Evolutionary conservation across 2,797 vertebrate genomes (phyloP).

Genomic region (Lepus townsendii): DNA sequence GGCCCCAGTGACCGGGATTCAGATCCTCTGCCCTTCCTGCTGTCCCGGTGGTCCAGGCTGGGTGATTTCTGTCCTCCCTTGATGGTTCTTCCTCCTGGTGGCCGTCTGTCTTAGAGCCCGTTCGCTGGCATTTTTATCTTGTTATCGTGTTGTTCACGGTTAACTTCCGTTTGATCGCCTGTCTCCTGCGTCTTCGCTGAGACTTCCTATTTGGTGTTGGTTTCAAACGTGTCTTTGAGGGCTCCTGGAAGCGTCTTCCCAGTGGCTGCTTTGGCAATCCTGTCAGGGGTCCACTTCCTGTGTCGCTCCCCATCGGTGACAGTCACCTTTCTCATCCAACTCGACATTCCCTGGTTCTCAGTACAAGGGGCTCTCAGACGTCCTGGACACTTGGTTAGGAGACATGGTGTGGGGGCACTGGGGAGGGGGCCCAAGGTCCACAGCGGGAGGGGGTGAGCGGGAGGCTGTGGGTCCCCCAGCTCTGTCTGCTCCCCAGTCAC

Average conservation of each 20-base stretch:
- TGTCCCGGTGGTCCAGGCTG: not conserved
- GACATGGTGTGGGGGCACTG: no score
- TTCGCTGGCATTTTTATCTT: not conserved
- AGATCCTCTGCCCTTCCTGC: not conserved
- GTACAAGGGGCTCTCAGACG: not conserved
- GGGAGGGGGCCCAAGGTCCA: no score
- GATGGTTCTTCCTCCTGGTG: not conserved
- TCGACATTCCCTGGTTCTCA: not conserved
- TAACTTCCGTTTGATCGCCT: not conserved
- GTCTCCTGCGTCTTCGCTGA: not conserved
- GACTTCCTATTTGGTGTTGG: not conserved
- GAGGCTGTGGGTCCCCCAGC: not conserved
- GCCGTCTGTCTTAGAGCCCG: not conserved
- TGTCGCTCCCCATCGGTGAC: not conserved
- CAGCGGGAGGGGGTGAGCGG: no score
- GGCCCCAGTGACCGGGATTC: fast-evolving
- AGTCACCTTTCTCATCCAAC: not conserved
- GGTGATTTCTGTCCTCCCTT: not conserved
- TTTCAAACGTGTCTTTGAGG: not conserved
- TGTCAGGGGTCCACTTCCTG: not conserved
- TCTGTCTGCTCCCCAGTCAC: not conserved
- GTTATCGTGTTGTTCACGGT: not conserved
- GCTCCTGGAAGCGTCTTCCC: not conserved
- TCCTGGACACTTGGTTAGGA: no score
- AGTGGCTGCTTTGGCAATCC: not conserved